Base-by-base conservation (phyloP, 2,113 vertebrate genomes). In the Microtus richardsoni region DNA sequence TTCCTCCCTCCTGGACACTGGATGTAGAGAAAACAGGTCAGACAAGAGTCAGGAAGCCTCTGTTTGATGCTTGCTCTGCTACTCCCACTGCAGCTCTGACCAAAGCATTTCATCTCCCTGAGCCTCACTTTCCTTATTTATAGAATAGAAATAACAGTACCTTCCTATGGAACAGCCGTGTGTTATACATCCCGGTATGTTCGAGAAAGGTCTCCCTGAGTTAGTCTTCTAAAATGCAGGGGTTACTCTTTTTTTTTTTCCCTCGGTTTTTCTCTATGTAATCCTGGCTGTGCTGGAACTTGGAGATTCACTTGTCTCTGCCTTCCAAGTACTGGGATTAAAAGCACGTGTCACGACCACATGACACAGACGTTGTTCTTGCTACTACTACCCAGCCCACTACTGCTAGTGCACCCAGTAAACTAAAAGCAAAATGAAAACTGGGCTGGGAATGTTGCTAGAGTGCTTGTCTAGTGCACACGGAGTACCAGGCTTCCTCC, bases 21-120 rank as follows among this genome's bases (percentile, higher is more conserved):
- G 95, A 93, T 94, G 84, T 41, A 60, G 89, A 84, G 92, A 93
- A 97, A 97, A 93, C 74, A 88, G 14, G 26, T 13, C 36, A 58
- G 39, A 26, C 86, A 3, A 24, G 28, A 30, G 64, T 91, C 87
- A 94, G 94, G 96, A 97, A 94, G 89, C 36, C 68, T 92, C 79
- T 84, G 62, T 77, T 70, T 79, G 88, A 62, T 28, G 41, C 79
- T 64, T 54, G n/a, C 68, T 68, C 68, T 84, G 41, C 39, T 4
- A 2, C 36, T 83, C 66, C 95, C 86, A 71, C 33, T 66, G 16
- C 26, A n/a, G 66, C 36, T 93, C 58, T 78, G 52, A 52, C 39
- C n/a, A 93, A 92, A 95, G 41, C 52, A 58, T 44, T 94, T 68
- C 9, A 79, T 39, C 28, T 54, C 80, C 75, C 66, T 83, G 36